phyloP scores from a whole-genome alignment of 2,113 vertebrate species.

The Phodopus roborovskii region DNA sequence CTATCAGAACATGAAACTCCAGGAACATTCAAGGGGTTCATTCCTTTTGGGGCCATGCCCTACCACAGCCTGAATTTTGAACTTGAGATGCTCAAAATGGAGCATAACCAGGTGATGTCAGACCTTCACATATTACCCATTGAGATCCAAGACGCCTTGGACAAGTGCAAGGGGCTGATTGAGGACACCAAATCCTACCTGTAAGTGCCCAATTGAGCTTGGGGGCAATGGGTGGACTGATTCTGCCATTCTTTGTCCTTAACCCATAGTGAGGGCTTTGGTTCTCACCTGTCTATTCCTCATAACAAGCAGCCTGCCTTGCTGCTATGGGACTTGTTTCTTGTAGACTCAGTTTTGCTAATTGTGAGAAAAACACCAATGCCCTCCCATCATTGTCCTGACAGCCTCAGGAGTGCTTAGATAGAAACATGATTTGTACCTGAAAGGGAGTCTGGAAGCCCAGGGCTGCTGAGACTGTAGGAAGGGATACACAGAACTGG shows the following conservation, averaged over 20 bases:
- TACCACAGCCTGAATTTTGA: slow-evolving; percentile 91
- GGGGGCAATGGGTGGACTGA: not conserved
- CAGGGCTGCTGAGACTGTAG: not conserved
- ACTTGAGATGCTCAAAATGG: slow-evolving; percentile 89
- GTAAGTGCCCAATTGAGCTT: slow-evolving; percentile 88
- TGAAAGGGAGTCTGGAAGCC: not conserved
- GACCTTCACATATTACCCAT: slow-evolving; percentile 95
- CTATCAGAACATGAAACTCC: no score
- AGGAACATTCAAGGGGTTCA: no score
- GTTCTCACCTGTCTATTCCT: not conserved
- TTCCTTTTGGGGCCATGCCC: slow-evolving; percentile 84
- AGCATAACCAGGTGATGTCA: slow-evolving; percentile 97
- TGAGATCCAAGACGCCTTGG: slow-evolving; percentile 94
- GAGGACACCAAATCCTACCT: slow-evolving; percentile 98
- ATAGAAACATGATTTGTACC: not conserved
- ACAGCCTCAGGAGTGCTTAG: not conserved
- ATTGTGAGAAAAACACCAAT: not conserved
- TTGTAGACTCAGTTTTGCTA: not conserved
- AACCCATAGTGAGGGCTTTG: not conserved
- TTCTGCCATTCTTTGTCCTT: not conserved
- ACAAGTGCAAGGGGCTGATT: slow-evolving; percentile 96
- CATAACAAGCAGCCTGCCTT: not conserved
- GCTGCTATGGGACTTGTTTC: not conserved
- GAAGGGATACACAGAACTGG: not conserved
- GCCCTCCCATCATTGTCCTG: not conserved